phyloP scores from a whole-genome alignment of 1,140 invertebrate genomes.

The Aphis gossypii region DNA sequence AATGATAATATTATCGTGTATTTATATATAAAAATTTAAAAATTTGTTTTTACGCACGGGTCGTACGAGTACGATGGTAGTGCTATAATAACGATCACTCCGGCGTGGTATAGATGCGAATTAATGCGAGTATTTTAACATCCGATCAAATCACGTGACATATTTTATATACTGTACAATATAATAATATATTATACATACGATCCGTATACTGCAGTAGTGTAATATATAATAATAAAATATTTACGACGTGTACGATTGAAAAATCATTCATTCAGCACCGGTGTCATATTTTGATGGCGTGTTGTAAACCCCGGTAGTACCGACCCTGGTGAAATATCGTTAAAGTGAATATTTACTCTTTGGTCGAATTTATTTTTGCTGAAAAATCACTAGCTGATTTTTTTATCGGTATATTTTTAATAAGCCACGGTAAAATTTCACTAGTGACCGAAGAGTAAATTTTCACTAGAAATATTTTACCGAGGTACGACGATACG shows the following conservation, averaged over 20 bases:
- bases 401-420: not conserved
- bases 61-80: not conserved
- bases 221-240: not conserved
- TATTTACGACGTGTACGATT: not conserved
- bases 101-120: no score
- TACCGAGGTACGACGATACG: not conserved
- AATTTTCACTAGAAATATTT: not conserved
- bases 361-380: not conserved
- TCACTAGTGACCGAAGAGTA: not conserved
- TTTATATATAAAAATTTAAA: no score
- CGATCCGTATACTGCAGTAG: not conserved
- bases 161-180: not conserved
- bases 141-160: not conserved
- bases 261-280: not conserved
- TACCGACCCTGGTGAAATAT: not conserved
- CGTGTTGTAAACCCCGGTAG: not conserved
- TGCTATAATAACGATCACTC: not conserved
- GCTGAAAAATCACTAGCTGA: not conserved
- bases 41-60: not conserved
- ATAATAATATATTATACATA: not conserved
- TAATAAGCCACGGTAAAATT: not conserved
- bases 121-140: not conserved
- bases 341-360: not conserved
- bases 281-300: not conserved
- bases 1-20: no score